These are phyloP conservation scores for Manacus vitellinus DNA, from an alignment of 2,113 vertebrate species.

Conservation along the genomic window DNA sequence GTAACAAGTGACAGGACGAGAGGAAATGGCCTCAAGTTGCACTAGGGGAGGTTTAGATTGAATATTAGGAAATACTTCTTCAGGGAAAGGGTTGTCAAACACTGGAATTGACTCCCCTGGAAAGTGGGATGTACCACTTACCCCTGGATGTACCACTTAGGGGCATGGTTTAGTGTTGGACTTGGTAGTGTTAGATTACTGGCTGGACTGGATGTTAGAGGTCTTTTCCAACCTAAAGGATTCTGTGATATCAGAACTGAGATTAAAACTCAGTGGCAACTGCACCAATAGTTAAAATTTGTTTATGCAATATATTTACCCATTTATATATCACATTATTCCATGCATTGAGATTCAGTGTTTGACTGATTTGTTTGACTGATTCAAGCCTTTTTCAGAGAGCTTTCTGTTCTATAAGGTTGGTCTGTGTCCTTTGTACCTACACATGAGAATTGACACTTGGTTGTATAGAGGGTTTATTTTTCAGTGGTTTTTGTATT, in stretches of 20 bases:
- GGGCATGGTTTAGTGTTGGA: not conserved
- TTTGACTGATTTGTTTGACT: not conserved
- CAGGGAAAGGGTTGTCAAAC: not conserved
- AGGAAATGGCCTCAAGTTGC: not conserved
- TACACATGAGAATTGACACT: not conserved
- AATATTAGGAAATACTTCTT: not conserved
- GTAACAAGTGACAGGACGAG: not conserved
- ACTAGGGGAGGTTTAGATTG: not conserved
- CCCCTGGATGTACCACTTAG: not conserved
- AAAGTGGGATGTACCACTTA: no score
- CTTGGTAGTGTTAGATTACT: not conserved
- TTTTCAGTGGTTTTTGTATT: not conserved
- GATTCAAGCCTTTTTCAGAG: not conserved
- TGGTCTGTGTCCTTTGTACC: not conserved
- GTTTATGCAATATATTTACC: not conserved
- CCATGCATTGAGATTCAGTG: not conserved
- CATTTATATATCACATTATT: not conserved
- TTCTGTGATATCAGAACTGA: not conserved
- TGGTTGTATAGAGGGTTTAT: not conserved
- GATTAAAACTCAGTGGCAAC: not conserved
- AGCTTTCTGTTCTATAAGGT: not conserved
- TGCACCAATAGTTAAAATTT: not conserved
- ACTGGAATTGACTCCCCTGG: not conserved
- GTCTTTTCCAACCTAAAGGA: not conserved
- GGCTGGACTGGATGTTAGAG: not conserved